A percentile compares a stretch with the other conserved stretches of the same genome.
Evolutionary conservation across 1,140 invertebrate genomes (phyloP).

Genomic region (Pantala flavescens): DNA sequence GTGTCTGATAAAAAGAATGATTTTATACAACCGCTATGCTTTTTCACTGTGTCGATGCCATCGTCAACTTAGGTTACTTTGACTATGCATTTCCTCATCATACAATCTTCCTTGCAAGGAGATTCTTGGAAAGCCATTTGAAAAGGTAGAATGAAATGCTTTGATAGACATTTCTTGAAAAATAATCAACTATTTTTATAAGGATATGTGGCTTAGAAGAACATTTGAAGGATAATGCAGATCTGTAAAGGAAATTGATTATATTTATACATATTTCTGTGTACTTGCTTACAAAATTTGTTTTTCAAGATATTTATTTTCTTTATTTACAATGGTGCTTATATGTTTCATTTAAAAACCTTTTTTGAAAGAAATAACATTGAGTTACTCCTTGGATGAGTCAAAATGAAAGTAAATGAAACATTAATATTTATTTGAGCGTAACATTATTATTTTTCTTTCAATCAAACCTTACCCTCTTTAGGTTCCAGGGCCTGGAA

Average conservation of each 20-base stretch:
- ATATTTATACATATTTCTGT: slow-evolving; percentile 3
- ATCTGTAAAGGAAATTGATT: neutral
- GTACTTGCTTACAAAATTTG: neutral
- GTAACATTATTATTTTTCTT: neutral
- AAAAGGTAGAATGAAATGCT: neutral
- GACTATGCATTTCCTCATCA: neutral
- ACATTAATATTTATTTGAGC: neutral
- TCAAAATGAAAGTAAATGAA: neutral
- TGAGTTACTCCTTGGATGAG: neutral
- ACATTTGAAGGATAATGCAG: neutral
- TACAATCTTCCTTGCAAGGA: neutral
- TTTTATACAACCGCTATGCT: neutral
- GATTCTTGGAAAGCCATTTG: neutral
- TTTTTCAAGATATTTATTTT: neutral
- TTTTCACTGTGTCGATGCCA: neutral
- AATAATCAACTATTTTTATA: slow-evolving; percentile 5
- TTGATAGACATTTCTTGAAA: neutral
- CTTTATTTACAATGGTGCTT: neutral
- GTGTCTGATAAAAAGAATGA: neutral
- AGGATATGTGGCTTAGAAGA: neutral
- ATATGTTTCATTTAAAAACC: neutral
- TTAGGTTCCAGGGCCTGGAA: neutral
- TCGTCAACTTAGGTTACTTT: neutral
- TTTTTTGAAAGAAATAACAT: neutral
- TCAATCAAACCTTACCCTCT: neutral